Evolutionary conservation across 2,113 vertebrate species (phyloP), one percentile per base, ranked within the genome.

Genomic region (Accipiter virgatus): DNA sequence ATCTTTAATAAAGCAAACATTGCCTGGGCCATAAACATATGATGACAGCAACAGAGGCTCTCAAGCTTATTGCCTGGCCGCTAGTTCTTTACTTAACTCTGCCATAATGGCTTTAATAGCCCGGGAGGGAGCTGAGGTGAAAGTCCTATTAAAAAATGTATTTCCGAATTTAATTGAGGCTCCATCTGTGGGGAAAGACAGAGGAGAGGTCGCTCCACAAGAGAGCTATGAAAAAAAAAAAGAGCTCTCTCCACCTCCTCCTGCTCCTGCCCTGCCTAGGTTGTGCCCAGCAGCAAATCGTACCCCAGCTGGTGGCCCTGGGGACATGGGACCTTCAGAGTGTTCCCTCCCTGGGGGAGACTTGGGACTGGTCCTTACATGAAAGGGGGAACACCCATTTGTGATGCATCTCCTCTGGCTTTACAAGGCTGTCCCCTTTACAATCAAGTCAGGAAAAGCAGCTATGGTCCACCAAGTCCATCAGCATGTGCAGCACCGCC

Each of bases 81-180:
- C 90, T 61, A 58, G 70, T 96, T 95, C 97, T 96, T 97, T 97
- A 97, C 97, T 98, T 98, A 98, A 98, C 98, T 98, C 96, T 98
- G 82, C 97, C 95, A 61, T 98, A 98, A 98, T 97, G 97, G 98
- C 96, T 96, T 96, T 97, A 98, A 98, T 98, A 95, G 97, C 93
- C 97, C 97, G 50, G 95, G 84, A 87, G 98, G 98, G 98, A 98
- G 92, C 96, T 95, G 97, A 95, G 95, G 97, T 97, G 97, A 97
- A 98, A 97, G 82, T 97, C 96, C 96, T 97, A 97, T 97, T 97
- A 98, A 97, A 97, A 97, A 97, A 97, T 97, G 97, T 94, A 98
- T 97, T 96, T 97, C 97, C 61, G 71, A 98, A 97, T 97, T 97
- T 98, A 98, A 98, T 98, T 96, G 97, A 97, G 96, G 94, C 93